Base-by-base conservation (phyloP, 1,140 invertebrate species). In the Drosophila micromelanica region DNA sequence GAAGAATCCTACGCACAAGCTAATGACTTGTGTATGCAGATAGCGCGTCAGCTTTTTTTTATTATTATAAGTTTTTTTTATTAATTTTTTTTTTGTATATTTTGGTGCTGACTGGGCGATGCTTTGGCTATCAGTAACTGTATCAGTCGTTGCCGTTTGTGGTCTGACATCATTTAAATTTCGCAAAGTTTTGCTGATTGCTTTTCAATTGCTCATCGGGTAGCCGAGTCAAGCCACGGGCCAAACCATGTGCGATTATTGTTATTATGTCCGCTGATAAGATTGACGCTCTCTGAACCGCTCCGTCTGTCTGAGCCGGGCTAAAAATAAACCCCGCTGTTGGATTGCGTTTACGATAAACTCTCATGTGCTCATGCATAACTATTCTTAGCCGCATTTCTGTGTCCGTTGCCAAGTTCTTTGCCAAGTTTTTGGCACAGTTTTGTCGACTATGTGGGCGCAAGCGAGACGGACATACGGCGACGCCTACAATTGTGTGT, bases 361-460 rank as follows among this genome's bases (percentile, higher is more conserved):
- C 51, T 30, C 37, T 32, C 30, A 9, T 35, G 13, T 45, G 6
- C n/a, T 9, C 13, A 45, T 30, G 6, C 4, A 4, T 2, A 23
- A 23, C 20, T 37, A 17, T 32, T 32, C 11, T 42, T 55, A 20
- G 13, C 11, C 13, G 38, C 20, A 9, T 40, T 40, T 40, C 59
- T 71, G 64, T 78, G 71, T 59, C 57, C 75, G 61, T 61, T 69
- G 71, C 38, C 63, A 69, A 81, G 76, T 78, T 82, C 73, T 56
- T 76, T 30, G 57, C 76, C 76, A 80, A 87, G 51, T 82, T 78
- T 67, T 73, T 87, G 78, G 84, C 81, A 78, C 78, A 86, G 61
- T 78, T 78, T 73, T 46, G n/a, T 9, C 0, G 15, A 42, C 40
- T 42, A 61, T 45, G 56, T 45, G 79, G 43, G 72, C 67, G 73